Evolutionary conservation across 2,888 invertebrate species (phyloP), one percentile per base, ranked within the genome.

Genomic region (Mesorhabditis spiculigera): DNA sequence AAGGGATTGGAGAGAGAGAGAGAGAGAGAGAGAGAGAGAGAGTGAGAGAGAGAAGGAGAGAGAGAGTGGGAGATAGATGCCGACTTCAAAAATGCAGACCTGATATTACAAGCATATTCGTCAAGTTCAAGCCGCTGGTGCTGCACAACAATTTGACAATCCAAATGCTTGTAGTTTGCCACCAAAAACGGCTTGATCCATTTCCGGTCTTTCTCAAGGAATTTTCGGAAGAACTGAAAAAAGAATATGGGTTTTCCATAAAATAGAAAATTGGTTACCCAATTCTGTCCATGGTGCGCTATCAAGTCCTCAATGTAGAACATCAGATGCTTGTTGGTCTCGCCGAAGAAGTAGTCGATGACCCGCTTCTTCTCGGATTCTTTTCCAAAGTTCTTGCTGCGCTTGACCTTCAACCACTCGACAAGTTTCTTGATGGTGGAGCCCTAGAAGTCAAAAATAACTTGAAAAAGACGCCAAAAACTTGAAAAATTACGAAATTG

Each of bases 361-460:
- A 76, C 68, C 5, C 65, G 71, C 50, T 69, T 73, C 50, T 71
- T 67, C 5, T 71, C 70, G 45, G 63, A 50, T 43, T 75, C 76
- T 43, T 74, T 45, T 10, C 67, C 70, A 28, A 63, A 65, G 5
- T 65, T 44, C 4, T 44, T 28, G 41, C 68, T 71, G 43, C 68
- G 68, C 87, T 94, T 93, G 5, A 97, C 95, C 86, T 95, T 94
- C 68, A 97, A 89, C 81, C 95, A 91, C 88, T 92, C 93, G 42
- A 97, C 96, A 74, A 96, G 90, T 13, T 95, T 95, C 86, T 95
- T 95, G 85, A 97, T 96, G 10, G 95, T 95, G 82, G 95, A 95
- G 73, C 96, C 97, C 91, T 91, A 86, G 16, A 50, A 50, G n/a
- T n/a, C n/a, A n/a, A 50, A 86, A 85, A 67, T 4, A 16, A 13